Base-by-base conservation (phyloP, 2,797 vertebrate species). In the Onychomys arenicola region DNA sequence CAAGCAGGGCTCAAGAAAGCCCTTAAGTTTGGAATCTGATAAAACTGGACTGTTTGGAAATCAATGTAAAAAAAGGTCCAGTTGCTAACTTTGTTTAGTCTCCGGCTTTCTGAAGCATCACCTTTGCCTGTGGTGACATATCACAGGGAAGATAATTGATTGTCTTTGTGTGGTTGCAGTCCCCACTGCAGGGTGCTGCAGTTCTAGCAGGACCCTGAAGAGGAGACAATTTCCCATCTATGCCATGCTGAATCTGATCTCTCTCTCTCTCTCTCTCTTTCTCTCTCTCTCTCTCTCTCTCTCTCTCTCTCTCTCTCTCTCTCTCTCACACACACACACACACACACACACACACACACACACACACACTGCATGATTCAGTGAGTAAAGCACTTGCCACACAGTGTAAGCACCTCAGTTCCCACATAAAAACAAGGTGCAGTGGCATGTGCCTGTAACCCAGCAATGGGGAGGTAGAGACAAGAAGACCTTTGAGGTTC, bases 111-210 rank as follows among this genome's bases (percentile, higher is more conserved):
- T 8, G 59, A 52, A 65, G 37, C 32, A 37, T 10, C 61, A 7
- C 10, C 65, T 84, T 29, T 57, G 8, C 12, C 25, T 37, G 16
- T 5, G 34, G n/a, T 27, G 12, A 29, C 77, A 2, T 0, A 10
- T 17, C 1, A 5, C 63, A 2, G 11, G 21, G 55, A 84, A 57
- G 49, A 2, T 27, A 52, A 63, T 27, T 16, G n/a, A 61, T 14
- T 9, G 6, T 49, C 49, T 76, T 52, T 10, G 1, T 10, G 0
- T 14, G 7, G 25, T 16, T 69, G 11, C 5, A 0, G 73, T 29
- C 63, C 57, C 67, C 12, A 2, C 37, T 13, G 27, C 2, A 52
- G 61, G 67, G 34, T 4, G 7, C 78, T 55, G 1, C 52, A 32
- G 34, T 13, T 37, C n/a, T 37, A 52, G 67, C 75, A 14, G 1